Conservation (phyloP, 2,888 invertebrate genomes). For the Caradrina clavipalpis region DNA sequence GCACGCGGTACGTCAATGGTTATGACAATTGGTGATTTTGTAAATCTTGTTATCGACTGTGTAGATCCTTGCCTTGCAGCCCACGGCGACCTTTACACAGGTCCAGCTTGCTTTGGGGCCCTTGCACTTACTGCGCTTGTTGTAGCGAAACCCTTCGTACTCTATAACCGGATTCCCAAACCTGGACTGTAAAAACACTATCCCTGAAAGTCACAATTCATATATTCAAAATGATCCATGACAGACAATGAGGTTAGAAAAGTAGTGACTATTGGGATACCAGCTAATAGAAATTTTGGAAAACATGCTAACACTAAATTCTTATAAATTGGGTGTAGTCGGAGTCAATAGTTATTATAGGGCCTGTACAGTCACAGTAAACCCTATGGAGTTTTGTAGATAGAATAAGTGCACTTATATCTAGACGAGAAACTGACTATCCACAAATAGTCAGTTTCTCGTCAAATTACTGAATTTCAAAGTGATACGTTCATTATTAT, state of each 20-base stretch:
- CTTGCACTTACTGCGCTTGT: conserved; percentile 24
- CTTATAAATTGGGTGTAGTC: too few relatives aligned
- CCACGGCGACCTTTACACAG: conserved; percentile 42
- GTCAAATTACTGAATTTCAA: too few relatives aligned
- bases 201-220: conserved; percentile 29
- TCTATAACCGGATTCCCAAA: conserved; percentile 48
- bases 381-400: too few relatives aligned
- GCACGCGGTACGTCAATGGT: conserved; percentile 18
- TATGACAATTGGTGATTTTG: conserved; percentile 27
- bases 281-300: not conserved
- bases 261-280: not conserved
- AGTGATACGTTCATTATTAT: too few relatives aligned
- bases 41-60: conserved; percentile 37
- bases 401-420: too few relatives aligned
- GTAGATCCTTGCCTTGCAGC: conserved; percentile 52
- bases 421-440: too few relatives aligned
- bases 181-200: conserved; percentile 41
- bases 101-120: conserved; percentile 41
- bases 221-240: not conserved
- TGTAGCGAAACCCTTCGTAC: conserved; percentile 48
- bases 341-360: too few relatives aligned
- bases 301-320: not conserved
- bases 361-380: too few relatives aligned
- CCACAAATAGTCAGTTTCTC: too few relatives aligned
- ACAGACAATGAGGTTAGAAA: not conserved